Evolutionary conservation across 2,888 invertebrate species (phyloP).

Genomic region (Drosophila neotestacea): DNA sequence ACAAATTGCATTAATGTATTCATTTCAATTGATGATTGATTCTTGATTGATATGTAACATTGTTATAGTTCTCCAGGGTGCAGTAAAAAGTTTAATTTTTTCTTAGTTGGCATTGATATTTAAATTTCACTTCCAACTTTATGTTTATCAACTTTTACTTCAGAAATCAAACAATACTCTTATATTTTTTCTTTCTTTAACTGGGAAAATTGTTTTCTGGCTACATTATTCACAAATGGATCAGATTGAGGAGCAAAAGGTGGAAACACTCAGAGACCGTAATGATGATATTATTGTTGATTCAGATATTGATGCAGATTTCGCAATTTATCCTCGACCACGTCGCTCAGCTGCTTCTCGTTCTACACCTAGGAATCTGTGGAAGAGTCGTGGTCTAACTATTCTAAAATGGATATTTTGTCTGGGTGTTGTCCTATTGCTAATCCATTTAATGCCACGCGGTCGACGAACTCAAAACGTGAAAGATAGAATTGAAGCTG

Average conservation of each 20-base stretch:
- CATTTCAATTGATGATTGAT: slow-evolving; percentile 42
- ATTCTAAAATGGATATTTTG: slow-evolving; percentile 21
- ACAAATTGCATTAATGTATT: slow-evolving; percentile 7
- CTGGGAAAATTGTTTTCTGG: not conserved
- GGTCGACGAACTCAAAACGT: not conserved
- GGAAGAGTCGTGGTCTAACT: not conserved
- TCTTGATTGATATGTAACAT: not conserved
- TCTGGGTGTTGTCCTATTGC: slow-evolving; percentile 1
- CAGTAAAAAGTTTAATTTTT: not conserved
- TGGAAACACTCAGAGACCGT: not conserved
- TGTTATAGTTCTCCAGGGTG: not conserved
- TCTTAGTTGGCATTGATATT: not conserved
- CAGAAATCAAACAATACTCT: not conserved
- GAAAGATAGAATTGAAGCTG: not conserved
- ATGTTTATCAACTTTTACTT: not conserved
- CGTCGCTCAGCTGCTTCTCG: slow-evolving; percentile 35
- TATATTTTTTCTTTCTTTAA: not conserved
- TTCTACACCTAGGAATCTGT: not conserved
- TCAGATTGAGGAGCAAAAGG: not conserved
- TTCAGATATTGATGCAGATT: slow-evolving; percentile 6
- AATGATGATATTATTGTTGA: no score
- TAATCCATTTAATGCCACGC: slow-evolving; percentile 22
- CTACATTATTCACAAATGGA: slow-evolving; percentile 11
- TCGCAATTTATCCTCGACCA: slow-evolving; percentile 37
- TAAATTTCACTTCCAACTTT: not conserved